phyloP scores from a whole-genome alignment of 2,888 invertebrate genomes.

The Machimus atricapillus region DNA sequence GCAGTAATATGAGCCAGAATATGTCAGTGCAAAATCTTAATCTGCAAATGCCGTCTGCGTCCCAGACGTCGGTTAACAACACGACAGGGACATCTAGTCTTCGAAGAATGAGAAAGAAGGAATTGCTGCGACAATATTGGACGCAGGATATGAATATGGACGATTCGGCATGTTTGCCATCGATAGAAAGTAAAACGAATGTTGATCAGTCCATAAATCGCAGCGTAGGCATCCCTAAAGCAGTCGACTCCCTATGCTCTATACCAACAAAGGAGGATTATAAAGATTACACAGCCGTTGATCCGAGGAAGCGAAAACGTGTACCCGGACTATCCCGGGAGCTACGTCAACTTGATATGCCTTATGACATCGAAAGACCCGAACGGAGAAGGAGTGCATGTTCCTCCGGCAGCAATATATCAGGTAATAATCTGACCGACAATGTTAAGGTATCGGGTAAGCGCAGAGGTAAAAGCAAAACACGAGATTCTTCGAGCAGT shows the following conservation, averaged over 20 bases:
- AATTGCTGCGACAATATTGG: conserved; percentile 82
- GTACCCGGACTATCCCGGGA: conserved; percentile 67
- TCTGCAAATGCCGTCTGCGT: conserved; percentile 56
- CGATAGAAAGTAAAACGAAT: conserved; percentile 58
- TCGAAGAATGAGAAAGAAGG: conserved; percentile 88
- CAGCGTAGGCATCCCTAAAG: conserved; percentile 74
- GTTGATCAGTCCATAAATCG: conserved; percentile 66
- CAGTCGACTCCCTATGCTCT: conserved; percentile 86
- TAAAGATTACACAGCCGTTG: conserved; percentile 69
- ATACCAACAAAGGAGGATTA: conserved; percentile 88
- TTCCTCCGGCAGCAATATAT: conserved; percentile 60
- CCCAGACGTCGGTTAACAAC: conserved; percentile 63
- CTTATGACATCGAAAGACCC: conserved; percentile 65
- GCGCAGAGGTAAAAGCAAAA: conserved; percentile 59
- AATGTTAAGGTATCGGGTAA: conserved; percentile 57
- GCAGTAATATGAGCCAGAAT: conserved; percentile 59
- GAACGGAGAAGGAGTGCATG: conserved; percentile 65
- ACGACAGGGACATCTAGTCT: conserved; percentile 76
- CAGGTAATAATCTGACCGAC: conserved; percentile 57
- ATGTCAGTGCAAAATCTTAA: conserved; percentile 36
- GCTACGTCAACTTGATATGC: conserved; percentile 69
- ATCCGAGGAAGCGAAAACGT: conserved; percentile 74
- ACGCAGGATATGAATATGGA: conserved; percentile 88
- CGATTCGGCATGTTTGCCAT: conserved; percentile 69
- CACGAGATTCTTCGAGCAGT: conserved; percentile 22